Evolutionary conservation across 2,888 invertebrate genomes (phyloP).

Genomic region (Rhopalosiphum nymphaeae): DNA sequence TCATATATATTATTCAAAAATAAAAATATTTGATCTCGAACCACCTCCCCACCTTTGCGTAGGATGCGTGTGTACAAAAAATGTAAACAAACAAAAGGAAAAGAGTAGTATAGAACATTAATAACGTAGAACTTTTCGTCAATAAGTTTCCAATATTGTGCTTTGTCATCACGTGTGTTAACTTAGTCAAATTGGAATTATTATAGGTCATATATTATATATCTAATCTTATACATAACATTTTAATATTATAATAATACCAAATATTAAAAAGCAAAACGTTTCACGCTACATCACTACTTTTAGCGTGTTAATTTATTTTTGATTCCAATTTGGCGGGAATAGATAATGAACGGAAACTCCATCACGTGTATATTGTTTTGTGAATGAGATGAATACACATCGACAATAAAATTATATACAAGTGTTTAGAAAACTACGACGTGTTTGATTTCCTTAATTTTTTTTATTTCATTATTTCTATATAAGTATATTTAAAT

Average conservation of each 20-base stretch:
- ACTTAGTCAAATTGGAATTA: neutral
- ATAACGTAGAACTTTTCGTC: neutral
- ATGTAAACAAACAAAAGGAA: neutral
- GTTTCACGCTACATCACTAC: neutral
- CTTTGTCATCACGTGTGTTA: neutral
- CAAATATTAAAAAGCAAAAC: neutral
- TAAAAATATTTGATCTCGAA: neutral
- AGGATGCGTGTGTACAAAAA: neutral
- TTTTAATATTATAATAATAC: neutral
- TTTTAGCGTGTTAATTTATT: neutral
- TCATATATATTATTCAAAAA: neutral
- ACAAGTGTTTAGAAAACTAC: neutral
- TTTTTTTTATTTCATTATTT: neutral
- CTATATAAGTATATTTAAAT: neutral
- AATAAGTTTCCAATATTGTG: neutral
- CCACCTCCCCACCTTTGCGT: neutral
- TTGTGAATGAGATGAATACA: neutral
- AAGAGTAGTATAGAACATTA: neutral
- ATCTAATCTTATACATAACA: neutral
- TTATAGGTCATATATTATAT: neutral
- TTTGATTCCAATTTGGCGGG: neutral
- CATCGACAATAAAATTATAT: neutral
- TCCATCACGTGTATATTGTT: neutral
- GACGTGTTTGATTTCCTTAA: constrained; percentile 35
- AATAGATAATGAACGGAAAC: neutral